Conservation (phyloP, 1,140 invertebrate species). For the Macrotrachela quadricornifera region DNA sequence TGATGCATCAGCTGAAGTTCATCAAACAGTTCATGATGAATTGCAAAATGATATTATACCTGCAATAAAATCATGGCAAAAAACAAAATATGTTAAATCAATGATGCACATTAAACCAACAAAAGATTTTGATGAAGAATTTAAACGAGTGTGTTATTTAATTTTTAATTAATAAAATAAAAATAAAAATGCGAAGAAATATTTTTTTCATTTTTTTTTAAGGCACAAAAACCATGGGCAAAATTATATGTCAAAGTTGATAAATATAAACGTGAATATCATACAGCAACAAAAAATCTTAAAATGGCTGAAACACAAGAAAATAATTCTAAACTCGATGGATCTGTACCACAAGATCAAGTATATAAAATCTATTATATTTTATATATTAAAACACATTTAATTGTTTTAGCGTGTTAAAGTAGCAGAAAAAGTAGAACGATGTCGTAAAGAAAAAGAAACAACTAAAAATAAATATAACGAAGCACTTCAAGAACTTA, state of each 20-base stretch:
- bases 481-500: slow-evolving; percentile 68
- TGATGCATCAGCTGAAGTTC: slow-evolving; percentile 44
- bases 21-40: neutral
- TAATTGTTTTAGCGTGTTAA: too few relatives aligned
- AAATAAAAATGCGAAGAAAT: too few relatives aligned
- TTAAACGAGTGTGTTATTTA: neutral
- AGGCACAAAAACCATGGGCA: slow-evolving; percentile 86
- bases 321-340: slow-evolving; percentile 74
- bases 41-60: slow-evolving; percentile 1
- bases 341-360: slow-evolving; percentile 79
- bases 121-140: slow-evolving; percentile 7
- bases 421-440: slow-evolving; percentile 70
- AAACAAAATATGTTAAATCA: slow-evolving; percentile 4
- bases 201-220: neutral
- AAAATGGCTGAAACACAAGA: slow-evolving; percentile 83
- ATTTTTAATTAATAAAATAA: too few relatives aligned
- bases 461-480: slow-evolving; percentile 78
- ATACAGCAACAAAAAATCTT: slow-evolving; percentile 83
- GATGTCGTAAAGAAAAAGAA: slow-evolving; percentile 75
- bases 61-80: slow-evolving; percentile 6
- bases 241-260: slow-evolving; percentile 76
- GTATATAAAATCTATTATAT: slow-evolving; percentile 48
- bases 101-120: slow-evolving; percentile 1
- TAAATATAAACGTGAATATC: slow-evolving; percentile 74
- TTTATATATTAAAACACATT: too few relatives aligned